A percentile compares a stretch with the other conserved stretches of the same genome.
phyloP scores from a whole-genome alignment of 2,888 invertebrate genomes.

The Tenthredo amoena region DNA sequence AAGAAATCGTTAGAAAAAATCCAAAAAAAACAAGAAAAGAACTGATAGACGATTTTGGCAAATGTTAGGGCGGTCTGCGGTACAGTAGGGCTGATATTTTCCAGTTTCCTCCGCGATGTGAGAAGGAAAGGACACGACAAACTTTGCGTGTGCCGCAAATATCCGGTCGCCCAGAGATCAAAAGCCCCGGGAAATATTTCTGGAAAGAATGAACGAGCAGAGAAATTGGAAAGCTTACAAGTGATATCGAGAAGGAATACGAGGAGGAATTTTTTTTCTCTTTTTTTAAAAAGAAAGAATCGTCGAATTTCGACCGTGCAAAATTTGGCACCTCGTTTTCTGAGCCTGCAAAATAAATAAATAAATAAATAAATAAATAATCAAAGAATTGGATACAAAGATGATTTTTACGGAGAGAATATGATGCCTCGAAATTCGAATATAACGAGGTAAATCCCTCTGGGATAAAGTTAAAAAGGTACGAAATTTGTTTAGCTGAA shows the following conservation, averaged over 20 bases:
- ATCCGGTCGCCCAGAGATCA: constrained; percentile 2
- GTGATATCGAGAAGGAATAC: too few species aligned
- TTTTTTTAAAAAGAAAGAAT: too few species aligned
- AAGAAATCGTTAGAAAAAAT: neutral
- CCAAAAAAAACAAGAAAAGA: neutral
- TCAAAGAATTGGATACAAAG: too few species aligned
- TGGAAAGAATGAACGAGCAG: neutral
- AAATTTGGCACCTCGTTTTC: too few species aligned
- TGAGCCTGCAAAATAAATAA: too few species aligned
- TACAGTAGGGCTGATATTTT: too few species aligned
- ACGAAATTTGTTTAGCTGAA: neutral
- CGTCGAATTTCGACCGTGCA: too few species aligned
- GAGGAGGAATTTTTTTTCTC: neutral
- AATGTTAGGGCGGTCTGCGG: too few species aligned
- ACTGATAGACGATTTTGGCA: neutral
- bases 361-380: too few species aligned
- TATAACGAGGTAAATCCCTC: neutral
- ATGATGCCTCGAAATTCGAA: too few species aligned
- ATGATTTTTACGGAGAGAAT: too few species aligned
- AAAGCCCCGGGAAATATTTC: neutral
- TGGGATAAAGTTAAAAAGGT: neutral
- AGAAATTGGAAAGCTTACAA: neutral
- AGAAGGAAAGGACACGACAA: neutral
- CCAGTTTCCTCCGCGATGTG: too few species aligned
- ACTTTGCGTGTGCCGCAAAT: neutral